Evolutionary conservation across 64 coral and sea anemone genomes (phyloP), one percentile per base, ranked within the genome.

Genomic region (Montipora efflorescens): DNA sequence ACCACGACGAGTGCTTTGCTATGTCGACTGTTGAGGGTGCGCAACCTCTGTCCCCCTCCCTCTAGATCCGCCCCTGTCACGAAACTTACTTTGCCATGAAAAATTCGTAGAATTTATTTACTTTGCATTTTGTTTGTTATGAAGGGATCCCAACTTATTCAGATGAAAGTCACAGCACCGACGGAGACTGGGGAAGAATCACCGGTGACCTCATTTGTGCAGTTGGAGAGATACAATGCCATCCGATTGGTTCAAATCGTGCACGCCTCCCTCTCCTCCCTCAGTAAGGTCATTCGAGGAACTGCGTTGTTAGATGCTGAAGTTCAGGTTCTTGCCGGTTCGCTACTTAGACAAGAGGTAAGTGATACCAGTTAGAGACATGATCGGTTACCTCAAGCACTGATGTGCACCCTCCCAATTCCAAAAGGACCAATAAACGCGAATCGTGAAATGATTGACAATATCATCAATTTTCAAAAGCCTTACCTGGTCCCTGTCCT

Each of bases 271-370:
- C 80, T 99, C 5, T 90, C 98, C 19, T 87, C 98, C 19, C 95
- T 99, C 11, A 99, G 98, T 78, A 99, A 99, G 66, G 97, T 99
- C 48, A 96, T 99, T 59, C 89, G 92, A 13, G 95, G 98, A 75
- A 99, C 97, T 15, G 81, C 92, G 5, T 74, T 96, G 47, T 87
- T 99, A 25, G 94, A 83, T 67, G 88, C 92, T 67, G 97, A 99
- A 74, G 95, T 96, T 2, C 95, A 99, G 80, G 92, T 92, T 59
- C 76, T 96, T 25, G 97, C 97, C 16, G 95, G 88, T 20, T 87
- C 97, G n/a, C 85, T 99, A 44, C 92, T 99, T 8, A 96, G 83
- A 87, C 97, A 99, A 81, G 93, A 98, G 93, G 96, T 98, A 16
- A 22, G 87, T 46, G 19, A 9, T 10, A 21, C 20, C 4, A 57